phyloP scores from a whole-genome alignment of 2,797 vertebrate genomes.

The Eupleurogrammus muticus region DNA sequence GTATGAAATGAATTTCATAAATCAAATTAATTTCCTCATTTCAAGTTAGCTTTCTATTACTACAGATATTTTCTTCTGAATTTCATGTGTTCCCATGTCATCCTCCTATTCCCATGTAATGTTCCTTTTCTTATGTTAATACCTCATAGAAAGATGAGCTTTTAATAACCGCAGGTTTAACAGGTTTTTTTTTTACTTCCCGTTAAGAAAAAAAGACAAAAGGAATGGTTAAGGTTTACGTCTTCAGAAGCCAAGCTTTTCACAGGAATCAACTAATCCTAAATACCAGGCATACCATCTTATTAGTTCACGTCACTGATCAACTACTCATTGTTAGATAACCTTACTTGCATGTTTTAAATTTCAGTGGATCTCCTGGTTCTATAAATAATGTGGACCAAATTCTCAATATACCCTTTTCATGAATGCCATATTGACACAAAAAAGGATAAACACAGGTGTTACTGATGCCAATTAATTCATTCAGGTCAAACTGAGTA shows the following conservation, averaged over 20 bases:
- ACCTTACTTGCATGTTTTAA: background rate
- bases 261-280: too few species aligned
- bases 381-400: background rate
- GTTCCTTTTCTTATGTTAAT: background rate
- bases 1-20: conserved; percentile 17
- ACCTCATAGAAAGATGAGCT: background rate
- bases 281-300: too few species aligned
- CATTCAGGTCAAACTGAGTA: too few species aligned
- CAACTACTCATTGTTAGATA: too few species aligned
- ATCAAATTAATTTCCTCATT: conserved; percentile 10
- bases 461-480: too few species aligned
- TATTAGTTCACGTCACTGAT: too few species aligned
- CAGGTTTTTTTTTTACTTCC: background rate
- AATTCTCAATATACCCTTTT: too few species aligned
- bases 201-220: background rate
- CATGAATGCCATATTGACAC: too few species aligned
- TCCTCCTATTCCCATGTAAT: background rate
- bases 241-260: too few species aligned
- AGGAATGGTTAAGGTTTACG: too few species aligned
- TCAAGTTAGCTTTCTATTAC: background rate
- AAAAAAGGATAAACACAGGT: too few species aligned
- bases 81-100: background rate
- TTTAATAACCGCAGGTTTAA: background rate
- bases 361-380: background rate
- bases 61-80: background rate